Conservation (phyloP, 2,888 invertebrate species). For the Rhagium mordax region DNA sequence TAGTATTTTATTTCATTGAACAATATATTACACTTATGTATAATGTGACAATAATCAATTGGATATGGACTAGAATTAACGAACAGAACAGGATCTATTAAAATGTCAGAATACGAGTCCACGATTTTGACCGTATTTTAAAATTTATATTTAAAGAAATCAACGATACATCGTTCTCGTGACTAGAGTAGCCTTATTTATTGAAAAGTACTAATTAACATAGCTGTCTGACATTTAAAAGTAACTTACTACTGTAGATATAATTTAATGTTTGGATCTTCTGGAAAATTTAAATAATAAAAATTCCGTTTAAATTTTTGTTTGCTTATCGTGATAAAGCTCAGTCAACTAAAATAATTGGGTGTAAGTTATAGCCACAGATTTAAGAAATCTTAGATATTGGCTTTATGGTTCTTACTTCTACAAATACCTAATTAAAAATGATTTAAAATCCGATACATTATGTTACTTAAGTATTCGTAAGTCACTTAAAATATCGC, state of each 20-base stretch:
- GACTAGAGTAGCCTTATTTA: constrained; percentile 29
- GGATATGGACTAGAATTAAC: no score
- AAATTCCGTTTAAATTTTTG: constrained; percentile 32
- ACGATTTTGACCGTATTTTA: neutral
- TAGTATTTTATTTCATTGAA: no score
- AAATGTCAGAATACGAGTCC: neutral
- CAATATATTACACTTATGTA: no score
- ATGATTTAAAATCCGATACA: constrained; percentile 33
- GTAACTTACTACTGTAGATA: constrained; percentile 29
- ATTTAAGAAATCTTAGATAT: constrained; percentile 26
- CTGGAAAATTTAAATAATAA: constrained; percentile 33
- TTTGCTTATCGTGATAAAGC: constrained; percentile 34
- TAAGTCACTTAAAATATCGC: constrained; percentile 7
- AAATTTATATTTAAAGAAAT: constrained; percentile 16
- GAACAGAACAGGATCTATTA: neutral
- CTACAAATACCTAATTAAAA: constrained; percentile 34
- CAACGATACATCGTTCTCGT: constrained; percentile 15
- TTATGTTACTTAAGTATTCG: constrained; percentile 15
- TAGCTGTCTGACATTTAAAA: constrained; percentile 27
- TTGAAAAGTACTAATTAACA: constrained; percentile 36
- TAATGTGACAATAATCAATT: no score
- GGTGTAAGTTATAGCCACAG: constrained; percentile 32
- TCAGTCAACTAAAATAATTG: constrained; percentile 29
- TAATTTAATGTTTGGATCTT: constrained; percentile 28
- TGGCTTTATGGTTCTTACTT: constrained; percentile 21